Conservation (phyloP, 2,888 invertebrate species). For the Leucoptera coffeella region DNA sequence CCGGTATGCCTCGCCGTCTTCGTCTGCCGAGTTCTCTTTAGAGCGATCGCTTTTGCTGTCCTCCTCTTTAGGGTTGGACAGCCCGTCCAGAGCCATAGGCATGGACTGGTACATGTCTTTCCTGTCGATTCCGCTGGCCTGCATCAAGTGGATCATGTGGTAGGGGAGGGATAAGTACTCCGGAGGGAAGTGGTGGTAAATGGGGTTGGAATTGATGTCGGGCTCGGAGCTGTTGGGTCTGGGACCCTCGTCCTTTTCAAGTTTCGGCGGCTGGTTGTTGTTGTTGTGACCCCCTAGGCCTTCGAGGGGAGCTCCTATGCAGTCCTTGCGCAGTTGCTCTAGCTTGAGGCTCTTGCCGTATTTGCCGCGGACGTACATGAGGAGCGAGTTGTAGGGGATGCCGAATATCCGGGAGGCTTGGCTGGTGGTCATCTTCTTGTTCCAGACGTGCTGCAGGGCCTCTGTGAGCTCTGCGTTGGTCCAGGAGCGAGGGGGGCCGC, state of each 20-base stretch:
- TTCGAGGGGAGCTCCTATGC: slow-evolving; percentile 77
- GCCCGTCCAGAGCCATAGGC: slow-evolving; percentile 51
- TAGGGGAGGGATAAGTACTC: slow-evolving; percentile 81
- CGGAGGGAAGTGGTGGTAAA: slow-evolving; percentile 75
- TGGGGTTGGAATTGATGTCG: slow-evolving; percentile 56
- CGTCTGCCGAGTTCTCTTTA: slow-evolving; percentile 57
- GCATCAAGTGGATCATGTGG: slow-evolving; percentile 77
- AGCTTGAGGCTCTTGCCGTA: slow-evolving; percentile 89
- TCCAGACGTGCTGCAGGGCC: slow-evolving; percentile 91
- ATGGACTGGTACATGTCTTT: slow-evolving; percentile 56
- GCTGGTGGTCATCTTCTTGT: slow-evolving; percentile 90
- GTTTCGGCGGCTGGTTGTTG: slow-evolving; percentile 47
- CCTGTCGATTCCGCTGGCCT: slow-evolving; percentile 69
- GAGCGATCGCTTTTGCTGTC: slow-evolving; percentile 61
- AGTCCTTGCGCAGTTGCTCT: slow-evolving; percentile 82
- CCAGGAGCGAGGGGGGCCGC: slow-evolving; percentile 88
- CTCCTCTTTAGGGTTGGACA: slow-evolving; percentile 52
- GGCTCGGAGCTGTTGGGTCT: slow-evolving; percentile 64
- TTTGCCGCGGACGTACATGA: slow-evolving; percentile 90
- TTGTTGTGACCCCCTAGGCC: slow-evolving; percentile 62
- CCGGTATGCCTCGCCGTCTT: slow-evolving; percentile 38
- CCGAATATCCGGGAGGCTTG: slow-evolving; percentile 87
- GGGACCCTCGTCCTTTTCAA: slow-evolving; percentile 51
- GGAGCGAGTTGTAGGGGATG: slow-evolving; percentile 86
- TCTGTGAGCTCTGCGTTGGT: slow-evolving; percentile 87